A percentile compares a stretch with the other conserved stretches of the same genome.
phyloP scores from a whole-genome alignment of 1,140 invertebrate species.

The Stegodyphus dumicola region DNA sequence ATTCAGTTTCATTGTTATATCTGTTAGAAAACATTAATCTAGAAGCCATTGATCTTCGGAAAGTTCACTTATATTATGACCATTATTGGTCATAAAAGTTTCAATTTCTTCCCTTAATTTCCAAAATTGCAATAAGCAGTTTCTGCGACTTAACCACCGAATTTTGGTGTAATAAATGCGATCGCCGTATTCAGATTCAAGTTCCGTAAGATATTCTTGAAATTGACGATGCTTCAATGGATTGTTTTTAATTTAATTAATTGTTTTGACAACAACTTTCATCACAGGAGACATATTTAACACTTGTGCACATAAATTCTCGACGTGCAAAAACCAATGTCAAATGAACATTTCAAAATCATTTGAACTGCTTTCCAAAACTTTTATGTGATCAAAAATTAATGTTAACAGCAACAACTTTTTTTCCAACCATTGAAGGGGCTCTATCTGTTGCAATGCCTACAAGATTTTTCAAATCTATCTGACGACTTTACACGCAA shows the following conservation, averaged over 20 bases:
- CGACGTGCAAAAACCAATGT: too few species aligned
- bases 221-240: conserved; percentile 66
- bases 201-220: conserved; percentile 65
- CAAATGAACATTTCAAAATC: too few species aligned
- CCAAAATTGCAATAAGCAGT: not conserved
- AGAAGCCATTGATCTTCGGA: conserved; percentile 8
- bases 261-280: conserved; percentile 64
- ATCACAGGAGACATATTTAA: conserved; percentile 64
- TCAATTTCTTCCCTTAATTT: conserved; percentile 14
- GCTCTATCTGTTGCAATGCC: too few species aligned
- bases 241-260: conserved; percentile 66
- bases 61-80: not conserved
- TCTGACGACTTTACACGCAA: too few species aligned
- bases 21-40: conserved; percentile 4
- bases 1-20: conserved; percentile 16
- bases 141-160: conserved; percentile 55
- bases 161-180: conserved; percentile 63
- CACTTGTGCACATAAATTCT: conserved; percentile 59
- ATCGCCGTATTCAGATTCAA: conserved; percentile 65
- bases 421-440: too few species aligned
- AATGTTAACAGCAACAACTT: too few species aligned
- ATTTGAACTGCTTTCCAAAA: too few species aligned
- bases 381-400: too few species aligned
- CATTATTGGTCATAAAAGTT: conserved; percentile 1
- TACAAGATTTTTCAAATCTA: too few species aligned